Evolutionary conservation across 2,113 vertebrate genomes (phyloP).

Genomic region (Raja brachyura): DNA sequence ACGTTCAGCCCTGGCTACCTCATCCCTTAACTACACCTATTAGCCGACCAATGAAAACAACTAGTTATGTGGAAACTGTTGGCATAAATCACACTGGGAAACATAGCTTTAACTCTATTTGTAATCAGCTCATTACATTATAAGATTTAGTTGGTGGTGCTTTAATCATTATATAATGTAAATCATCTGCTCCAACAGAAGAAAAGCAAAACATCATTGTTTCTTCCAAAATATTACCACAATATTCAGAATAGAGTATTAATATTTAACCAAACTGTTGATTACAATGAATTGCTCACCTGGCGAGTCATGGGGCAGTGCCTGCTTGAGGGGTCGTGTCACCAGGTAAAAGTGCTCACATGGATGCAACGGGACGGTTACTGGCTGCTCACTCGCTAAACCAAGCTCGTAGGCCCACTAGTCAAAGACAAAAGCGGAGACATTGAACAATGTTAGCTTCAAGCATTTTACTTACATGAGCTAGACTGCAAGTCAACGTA

Average conservation of each 20-base stretch:
- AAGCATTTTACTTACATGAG: not conserved
- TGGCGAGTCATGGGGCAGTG: slow-evolving; percentile 62
- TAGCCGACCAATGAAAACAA: no score
- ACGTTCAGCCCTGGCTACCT: not conserved
- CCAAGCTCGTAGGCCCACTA: slow-evolving; percentile 97
- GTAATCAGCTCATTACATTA: not conserved
- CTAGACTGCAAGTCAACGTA: not conserved
- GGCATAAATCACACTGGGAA: not conserved
- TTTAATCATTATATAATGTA: not conserved
- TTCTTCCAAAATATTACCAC: not conserved
- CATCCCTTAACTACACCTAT: no score
- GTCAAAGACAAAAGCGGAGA: slow-evolving; percentile 38
- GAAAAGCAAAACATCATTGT: not conserved
- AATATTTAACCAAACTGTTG: not conserved
- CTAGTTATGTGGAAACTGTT: no score
- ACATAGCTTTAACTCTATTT: not conserved
- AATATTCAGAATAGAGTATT: not conserved
- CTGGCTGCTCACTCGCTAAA: slow-evolving; percentile 76
- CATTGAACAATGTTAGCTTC: not conserved
- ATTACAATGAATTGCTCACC: slow-evolving; percentile 56
- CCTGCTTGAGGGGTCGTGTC: slow-evolving; percentile 75
- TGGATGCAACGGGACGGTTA: slow-evolving; percentile 88
- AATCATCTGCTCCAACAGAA: not conserved
- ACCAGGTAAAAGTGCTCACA: slow-evolving; percentile 98
- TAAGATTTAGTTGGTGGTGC: not conserved